Percentiles rank a stretch among this genome's conserved stretches.
These are phyloP conservation scores for Intellagama lesueurii DNA, from an alignment of 2,797 vertebrate genomes.

Conservation along the genomic window DNA sequence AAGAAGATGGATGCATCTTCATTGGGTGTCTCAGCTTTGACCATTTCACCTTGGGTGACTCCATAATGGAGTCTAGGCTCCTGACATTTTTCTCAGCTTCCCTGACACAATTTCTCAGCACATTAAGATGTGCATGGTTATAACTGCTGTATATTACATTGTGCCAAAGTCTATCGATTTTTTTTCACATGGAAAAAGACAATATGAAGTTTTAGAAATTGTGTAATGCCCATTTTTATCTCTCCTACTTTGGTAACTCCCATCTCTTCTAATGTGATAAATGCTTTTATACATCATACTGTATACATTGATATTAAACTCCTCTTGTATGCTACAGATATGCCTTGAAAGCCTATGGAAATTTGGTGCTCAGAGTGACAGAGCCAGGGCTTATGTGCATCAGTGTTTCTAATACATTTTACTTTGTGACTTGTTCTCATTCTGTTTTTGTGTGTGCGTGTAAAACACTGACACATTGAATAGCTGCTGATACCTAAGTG, in stretches of 20 bases:
- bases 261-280: neutral
- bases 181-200: neutral
- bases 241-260: neutral
- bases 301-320: neutral
- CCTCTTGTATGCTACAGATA: neutral
- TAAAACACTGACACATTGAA: neutral
- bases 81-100: too few species aligned
- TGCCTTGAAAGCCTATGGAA: neutral
- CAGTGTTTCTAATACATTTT: neutral
- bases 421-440: constrained; percentile 21
- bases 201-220: constrained; percentile 21
- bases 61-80: too few species aligned
- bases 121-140: neutral
- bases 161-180: neutral
- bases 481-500: neutral
- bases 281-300: constrained; percentile 22
- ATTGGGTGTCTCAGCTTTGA: too few species aligned
- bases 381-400: constrained; percentile 11
- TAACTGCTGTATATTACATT: neutral
- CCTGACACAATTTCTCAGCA: too few species aligned
- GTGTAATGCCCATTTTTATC: neutral
- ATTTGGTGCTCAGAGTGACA: constrained; percentile 33
- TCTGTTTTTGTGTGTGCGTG: neutral
- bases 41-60: too few species aligned
- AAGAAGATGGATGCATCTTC: too few species aligned